These are phyloP conservation scores for Paramuricea clavata DNA, from an alignment of 92 coral and sea anemone species.

Conservation along the genomic window DNA sequence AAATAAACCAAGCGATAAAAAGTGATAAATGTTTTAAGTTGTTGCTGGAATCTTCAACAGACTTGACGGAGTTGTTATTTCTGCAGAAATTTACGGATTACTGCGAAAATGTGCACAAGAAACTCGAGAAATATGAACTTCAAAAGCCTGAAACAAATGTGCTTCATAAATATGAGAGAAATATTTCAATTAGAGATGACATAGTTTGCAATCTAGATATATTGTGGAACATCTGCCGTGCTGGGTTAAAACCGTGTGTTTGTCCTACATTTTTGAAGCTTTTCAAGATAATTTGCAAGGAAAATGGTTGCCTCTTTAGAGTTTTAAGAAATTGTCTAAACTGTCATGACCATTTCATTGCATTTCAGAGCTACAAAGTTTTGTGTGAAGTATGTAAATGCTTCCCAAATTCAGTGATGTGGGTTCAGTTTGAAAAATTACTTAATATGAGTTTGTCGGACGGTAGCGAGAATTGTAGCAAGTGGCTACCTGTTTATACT, in stretches of 20 bases:
- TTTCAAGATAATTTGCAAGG: background rate
- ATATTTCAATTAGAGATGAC: slow-evolving; percentile 3
- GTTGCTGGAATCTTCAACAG: background rate
- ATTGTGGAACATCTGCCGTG: background rate
- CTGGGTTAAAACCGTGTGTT: background rate
- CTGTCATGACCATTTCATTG: slow-evolving; percentile 30
- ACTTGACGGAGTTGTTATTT: background rate
- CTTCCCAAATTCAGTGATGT: slow-evolving; percentile 2
- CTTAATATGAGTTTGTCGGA: background rate
- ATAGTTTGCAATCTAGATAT: background rate
- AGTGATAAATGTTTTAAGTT: slow-evolving; percentile 40
- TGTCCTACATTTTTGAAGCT: background rate
- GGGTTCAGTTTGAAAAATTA: background rate
- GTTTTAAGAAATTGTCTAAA: background rate
- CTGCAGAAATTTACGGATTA: background rate
- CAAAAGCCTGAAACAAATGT: background rate
- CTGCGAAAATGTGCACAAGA: background rate
- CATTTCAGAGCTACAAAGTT: slow-evolving; percentile 14
- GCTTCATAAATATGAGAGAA: background rate
- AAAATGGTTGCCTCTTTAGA: background rate
- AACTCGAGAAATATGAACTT: background rate
- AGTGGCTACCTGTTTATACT: background rate
- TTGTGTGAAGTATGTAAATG: background rate
- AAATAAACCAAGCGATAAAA: slow-evolving; percentile 51
- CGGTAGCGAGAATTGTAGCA: background rate